Evolutionary conservation across 1,140 invertebrate species (phyloP).

Genomic region (Zaprionus taronus): DNA sequence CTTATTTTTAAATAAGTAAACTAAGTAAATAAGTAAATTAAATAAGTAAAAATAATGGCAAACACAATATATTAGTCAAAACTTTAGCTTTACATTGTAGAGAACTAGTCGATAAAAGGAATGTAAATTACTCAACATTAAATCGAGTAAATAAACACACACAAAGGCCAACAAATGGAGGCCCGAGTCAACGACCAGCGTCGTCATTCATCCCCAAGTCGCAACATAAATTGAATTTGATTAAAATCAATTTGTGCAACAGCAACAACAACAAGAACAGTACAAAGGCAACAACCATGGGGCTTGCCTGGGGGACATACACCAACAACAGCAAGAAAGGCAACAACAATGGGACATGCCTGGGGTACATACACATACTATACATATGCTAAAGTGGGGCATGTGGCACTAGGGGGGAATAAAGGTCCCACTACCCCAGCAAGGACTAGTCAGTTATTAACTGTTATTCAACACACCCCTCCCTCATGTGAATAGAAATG

Average conservation of each 20-base stretch:
- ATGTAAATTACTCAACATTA: background rate
- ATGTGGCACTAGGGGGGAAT: background rate
- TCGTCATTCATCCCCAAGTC: conserved; percentile 20
- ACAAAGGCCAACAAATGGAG: conserved; percentile 16
- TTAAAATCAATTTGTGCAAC: conserved; percentile 78
- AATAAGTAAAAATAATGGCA: too few relatives aligned
- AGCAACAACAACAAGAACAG: conserved; percentile 25
- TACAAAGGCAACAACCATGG: background rate
- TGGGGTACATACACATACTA: background rate
- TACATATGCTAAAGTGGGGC: conserved; percentile 3
- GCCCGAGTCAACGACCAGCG: conserved; percentile 44
- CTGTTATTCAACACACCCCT: background rate
- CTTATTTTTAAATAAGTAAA: too few relatives aligned
- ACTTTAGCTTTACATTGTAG: too few relatives aligned
- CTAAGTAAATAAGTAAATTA: too few relatives aligned
- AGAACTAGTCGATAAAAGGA: background rate
- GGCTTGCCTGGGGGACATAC: conserved; percentile 7
- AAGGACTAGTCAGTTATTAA: background rate
- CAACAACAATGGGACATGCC: conserved; percentile 1
- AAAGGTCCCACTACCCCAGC: background rate
- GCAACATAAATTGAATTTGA: conserved; percentile 70
- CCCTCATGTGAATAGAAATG: background rate
- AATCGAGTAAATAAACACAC: background rate
- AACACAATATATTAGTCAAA: too few relatives aligned
- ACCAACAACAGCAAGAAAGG: conserved; percentile 24